Evolutionary conservation across 2,797 vertebrate genomes (phyloP).

Genomic region (Chrosomus eos): DNA sequence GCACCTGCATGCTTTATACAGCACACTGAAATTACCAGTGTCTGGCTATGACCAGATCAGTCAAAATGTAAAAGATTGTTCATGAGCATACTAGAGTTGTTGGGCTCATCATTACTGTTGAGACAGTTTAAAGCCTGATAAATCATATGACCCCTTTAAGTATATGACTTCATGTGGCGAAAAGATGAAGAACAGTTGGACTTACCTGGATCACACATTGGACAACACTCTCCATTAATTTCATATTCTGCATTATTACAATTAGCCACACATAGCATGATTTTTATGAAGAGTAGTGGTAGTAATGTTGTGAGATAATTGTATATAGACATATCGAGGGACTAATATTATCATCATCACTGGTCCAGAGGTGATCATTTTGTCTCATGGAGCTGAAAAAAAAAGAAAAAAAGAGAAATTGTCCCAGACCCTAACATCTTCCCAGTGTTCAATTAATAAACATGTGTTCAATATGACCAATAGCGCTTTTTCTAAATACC

Average conservation of each 20-base stretch:
- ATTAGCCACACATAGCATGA: neutral
- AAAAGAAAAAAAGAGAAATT: neutral
- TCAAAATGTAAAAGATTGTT: neutral
- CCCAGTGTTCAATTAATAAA: neutral
- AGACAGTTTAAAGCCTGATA: neutral
- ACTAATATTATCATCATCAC: neutral
- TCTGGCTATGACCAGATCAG: neutral
- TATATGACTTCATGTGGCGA: neutral
- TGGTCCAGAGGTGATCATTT: neutral
- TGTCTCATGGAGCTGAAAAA: neutral
- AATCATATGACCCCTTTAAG: neutral
- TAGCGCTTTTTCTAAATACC: neutral
- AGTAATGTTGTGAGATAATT: neutral
- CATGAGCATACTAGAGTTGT: neutral
- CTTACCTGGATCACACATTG: conserved; percentile 56
- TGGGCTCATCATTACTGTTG: neutral
- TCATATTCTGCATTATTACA: conserved; percentile 54
- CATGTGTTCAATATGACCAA: neutral
- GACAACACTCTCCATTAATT: conserved; percentile 50
- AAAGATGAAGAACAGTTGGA: neutral
- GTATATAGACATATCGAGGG: neutral
- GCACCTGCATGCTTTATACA: neutral
- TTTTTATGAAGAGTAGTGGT: neutral
- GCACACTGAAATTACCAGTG: neutral
- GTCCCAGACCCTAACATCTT: neutral